Conservation (phyloP, 2,113 vertebrate species). For the Cynopterus brachyotis region DNA sequence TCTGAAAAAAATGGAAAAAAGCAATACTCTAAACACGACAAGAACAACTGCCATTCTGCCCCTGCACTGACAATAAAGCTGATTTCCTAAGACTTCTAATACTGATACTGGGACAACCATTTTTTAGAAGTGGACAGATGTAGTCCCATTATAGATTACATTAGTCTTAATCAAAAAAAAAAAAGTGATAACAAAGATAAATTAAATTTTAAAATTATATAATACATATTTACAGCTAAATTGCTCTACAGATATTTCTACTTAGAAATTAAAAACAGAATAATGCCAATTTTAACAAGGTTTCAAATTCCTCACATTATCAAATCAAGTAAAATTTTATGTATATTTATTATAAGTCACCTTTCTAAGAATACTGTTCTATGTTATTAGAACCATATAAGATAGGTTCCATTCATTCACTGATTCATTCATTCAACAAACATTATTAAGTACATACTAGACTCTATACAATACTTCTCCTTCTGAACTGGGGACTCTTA, state of each 20-base stretch:
- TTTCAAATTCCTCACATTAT: not conserved
- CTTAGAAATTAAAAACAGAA: slow-evolving; percentile 19
- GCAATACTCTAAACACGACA: not conserved
- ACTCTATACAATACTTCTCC: not conserved
- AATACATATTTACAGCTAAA: not conserved
- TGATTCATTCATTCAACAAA: not conserved
- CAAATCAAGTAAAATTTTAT: not conserved
- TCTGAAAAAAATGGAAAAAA: not conserved
- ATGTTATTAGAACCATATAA: not conserved
- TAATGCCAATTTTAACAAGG: not conserved
- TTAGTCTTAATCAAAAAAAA: not conserved
- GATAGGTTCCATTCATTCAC: not conserved
- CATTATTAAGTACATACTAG: not conserved
- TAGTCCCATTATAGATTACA: not conserved
- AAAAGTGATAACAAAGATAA: not conserved
- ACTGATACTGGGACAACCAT: not conserved
- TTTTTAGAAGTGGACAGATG: not conserved
- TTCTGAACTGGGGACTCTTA: not conserved
- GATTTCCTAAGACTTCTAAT: not conserved
- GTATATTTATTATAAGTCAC: not conserved
- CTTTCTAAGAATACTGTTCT: not conserved
- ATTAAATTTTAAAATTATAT: not conserved
- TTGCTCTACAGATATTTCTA: not conserved
- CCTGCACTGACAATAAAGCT: not conserved
- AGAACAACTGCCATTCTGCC: not conserved